Conservation (phyloP, 2,113 vertebrate species). For the Myxocyprinus asiaticus region DNA sequence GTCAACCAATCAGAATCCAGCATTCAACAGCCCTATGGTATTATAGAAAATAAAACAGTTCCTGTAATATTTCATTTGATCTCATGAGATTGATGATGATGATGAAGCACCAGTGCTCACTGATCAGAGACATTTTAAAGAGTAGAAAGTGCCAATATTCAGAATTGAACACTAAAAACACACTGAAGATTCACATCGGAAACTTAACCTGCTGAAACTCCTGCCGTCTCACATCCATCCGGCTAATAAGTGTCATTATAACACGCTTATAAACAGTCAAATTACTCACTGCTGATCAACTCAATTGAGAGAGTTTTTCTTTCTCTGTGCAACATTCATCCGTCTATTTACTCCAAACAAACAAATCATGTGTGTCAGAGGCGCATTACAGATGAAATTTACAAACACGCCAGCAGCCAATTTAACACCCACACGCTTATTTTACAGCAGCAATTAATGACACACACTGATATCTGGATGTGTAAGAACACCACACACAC, state of each 20-base stretch:
- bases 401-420: slow-evolving; percentile 14
- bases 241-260: no score
- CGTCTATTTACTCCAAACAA: slow-evolving; percentile 6
- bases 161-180: no score
- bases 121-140: no score
- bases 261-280: neutral
- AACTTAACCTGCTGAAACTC: no score
- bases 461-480: neutral
- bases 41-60: no score
- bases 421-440: slow-evolving; percentile 26
- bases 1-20: no score
- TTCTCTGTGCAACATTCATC: neutral
- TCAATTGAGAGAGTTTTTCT: neutral
- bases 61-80: no score
- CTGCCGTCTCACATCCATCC: neutral
- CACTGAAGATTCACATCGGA: no score
- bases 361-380: slow-evolving; percentile 6
- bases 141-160: no score
- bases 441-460: slow-evolving; percentile 32
- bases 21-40: no score
- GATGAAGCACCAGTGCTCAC: no score
- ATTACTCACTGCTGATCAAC: neutral
- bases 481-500: neutral
- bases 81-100: no score
- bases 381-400: neutral